Conservation (phyloP, 2,797 vertebrate species). For the Gymnoscopelus braueri region DNA sequence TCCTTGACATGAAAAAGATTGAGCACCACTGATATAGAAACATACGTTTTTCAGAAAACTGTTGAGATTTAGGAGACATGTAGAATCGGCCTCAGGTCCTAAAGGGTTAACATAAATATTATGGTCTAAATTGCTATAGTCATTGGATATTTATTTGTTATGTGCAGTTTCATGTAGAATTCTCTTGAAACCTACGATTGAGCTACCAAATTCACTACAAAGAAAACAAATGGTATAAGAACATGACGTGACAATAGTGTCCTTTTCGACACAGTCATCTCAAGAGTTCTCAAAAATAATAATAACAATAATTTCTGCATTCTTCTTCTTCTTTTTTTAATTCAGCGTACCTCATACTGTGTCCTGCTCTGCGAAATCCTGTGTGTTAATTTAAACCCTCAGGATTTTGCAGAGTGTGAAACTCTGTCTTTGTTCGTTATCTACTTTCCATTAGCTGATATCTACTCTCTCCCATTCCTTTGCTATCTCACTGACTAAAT, state of each 20-base stretch:
- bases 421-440: conserved; percentile 47
- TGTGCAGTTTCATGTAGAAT: not conserved
- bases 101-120: no score
- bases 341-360: conserved; percentile 48
- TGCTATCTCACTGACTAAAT: conserved; percentile 15
- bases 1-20: no score
- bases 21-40: no score
- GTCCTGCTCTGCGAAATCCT: conserved; percentile 40
- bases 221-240: conserved; percentile 46
- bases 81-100: no score
- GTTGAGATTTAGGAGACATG: no score
- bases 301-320: conserved; percentile 31
- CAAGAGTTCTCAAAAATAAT: conserved; percentile 45
- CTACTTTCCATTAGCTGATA: conserved; percentile 46
- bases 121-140: not conserved
- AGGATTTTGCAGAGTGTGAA: not conserved
- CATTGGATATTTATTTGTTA: not conserved
- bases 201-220: conserved; percentile 40
- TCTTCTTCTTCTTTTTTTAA: conserved; percentile 57
- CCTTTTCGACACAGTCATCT: conserved; percentile 66
- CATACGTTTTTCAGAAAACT: no score
- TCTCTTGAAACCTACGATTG: conserved; percentile 22
- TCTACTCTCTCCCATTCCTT: conserved; percentile 12
- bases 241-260: conserved; percentile 53
- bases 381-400: conserved; percentile 48